phyloP scores from a whole-genome alignment of 2,113 vertebrate genomes.

The Trochalopteron elliotii region DNA sequence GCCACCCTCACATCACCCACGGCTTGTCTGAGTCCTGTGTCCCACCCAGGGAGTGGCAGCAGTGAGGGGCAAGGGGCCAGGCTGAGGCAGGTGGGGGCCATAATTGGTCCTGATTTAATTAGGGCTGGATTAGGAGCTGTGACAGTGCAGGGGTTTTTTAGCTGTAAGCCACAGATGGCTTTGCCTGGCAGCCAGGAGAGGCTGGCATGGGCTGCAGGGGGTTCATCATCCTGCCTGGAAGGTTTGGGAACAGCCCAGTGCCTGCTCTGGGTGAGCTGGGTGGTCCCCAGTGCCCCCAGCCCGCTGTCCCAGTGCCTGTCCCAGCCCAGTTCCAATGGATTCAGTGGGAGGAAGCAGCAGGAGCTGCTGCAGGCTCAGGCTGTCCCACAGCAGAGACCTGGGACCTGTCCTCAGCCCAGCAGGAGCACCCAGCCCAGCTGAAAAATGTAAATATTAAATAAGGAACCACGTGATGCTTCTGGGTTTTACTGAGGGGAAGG shows the following conservation, averaged over 20 bases:
- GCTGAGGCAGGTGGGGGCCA: slow-evolving; percentile 43
- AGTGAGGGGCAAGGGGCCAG: not conserved
- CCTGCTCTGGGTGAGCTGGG: rapidly evolving
- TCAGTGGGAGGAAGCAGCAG: too few relatives aligned
- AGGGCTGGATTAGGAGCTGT: slow-evolving; percentile 29
- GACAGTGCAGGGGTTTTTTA: not conserved
- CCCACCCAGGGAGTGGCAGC: not conserved
- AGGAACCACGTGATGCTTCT: not conserved
- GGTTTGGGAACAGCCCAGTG: not conserved
- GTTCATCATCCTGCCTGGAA: not conserved
- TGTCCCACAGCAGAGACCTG: not conserved
- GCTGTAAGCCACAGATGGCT: slow-evolving; percentile 5
- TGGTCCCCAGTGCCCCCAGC: not conserved
- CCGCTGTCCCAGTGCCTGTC: not conserved
- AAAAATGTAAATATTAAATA: not conserved
- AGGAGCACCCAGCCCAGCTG: not conserved
- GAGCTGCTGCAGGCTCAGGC: too few relatives aligned
- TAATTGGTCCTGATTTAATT: slow-evolving; percentile 61
- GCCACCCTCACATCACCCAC: not conserved
- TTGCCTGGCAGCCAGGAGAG: not conserved
- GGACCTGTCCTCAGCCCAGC: rapidly evolving
- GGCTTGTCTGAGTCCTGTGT: not conserved
- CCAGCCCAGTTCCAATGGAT: not conserved
- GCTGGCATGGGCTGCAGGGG: not conserved
- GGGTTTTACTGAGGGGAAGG: not conserved